These are phyloP conservation scores for Drosophila saltans DNA, from an alignment of 1,140 invertebrate species.

Conservation along the genomic window DNA sequence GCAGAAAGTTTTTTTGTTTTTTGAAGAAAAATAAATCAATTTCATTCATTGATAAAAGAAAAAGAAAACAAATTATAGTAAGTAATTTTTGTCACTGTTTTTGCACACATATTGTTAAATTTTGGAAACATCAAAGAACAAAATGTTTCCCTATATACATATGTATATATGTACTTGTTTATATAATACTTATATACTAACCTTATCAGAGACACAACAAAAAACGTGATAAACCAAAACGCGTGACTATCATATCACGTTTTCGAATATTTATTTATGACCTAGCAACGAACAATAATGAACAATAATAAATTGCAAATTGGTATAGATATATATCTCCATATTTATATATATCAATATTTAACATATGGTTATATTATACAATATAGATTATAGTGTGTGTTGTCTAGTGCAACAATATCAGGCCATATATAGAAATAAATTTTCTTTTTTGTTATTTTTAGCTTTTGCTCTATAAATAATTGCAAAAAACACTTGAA, in stretches of 20 bases:
- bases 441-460: constrained; percentile 9
- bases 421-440: neutral
- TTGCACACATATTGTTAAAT: neutral
- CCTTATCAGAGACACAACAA: constrained; percentile 29
- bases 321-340: neutral
- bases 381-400: neutral
- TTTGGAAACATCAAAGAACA: constrained; percentile 10
- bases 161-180: no score
- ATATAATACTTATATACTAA: neutral
- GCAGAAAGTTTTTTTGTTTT: no score
- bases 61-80: neutral
- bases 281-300: constrained; percentile 40
- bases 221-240: constrained; percentile 52
- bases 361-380: constrained; percentile 15
- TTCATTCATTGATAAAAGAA: neutral
- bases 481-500: constrained; percentile 16
- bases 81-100: neutral
- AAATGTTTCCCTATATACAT: neutral
- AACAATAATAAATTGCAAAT: constrained; percentile 9
- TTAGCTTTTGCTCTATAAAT: constrained; percentile 11
- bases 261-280: constrained; percentile 26
- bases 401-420: neutral
- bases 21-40: neutral
- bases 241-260: constrained; percentile 60
- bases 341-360: neutral